Conservation (phyloP, 2,113 vertebrate species). For the Oncorhynchus mykiss region DNA sequence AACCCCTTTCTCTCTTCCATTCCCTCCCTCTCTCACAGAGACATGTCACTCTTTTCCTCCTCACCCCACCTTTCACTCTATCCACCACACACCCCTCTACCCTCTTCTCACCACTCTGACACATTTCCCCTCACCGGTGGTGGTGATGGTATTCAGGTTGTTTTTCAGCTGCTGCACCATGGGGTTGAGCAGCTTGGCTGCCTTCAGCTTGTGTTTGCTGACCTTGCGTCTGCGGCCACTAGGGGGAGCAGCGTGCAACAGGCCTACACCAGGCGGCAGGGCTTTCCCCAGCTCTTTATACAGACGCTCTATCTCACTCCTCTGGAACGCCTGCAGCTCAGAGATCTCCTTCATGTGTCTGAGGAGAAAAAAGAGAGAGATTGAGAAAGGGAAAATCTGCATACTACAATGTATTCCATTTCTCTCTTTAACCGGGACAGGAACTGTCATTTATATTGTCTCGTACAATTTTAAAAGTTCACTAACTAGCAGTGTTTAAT, state of each 20-base stretch:
- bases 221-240: conserved; percentile 84
- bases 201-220: conserved; percentile 93
- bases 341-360: conserved; percentile 98
- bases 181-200: conserved; percentile 90
- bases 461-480: conserved; percentile 60
- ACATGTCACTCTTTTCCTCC: conserved; percentile 19
- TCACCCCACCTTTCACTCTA: conserved; percentile 14
- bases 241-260: conserved; percentile 88
- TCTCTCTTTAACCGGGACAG: background rate
- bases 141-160: conserved; percentile 53
- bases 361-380: conserved; percentile 1
- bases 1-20: background rate
- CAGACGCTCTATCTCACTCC: conserved; percentile 88
- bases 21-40: background rate
- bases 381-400: background rate
- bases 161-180: conserved; percentile 86
- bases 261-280: conserved; percentile 83
- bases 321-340: conserved; percentile 93
- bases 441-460: background rate
- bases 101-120: conserved; percentile 58
- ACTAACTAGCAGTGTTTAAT: conserved; percentile 51
- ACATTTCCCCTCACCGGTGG: conserved; percentile 49
- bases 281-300: conserved; percentile 89
- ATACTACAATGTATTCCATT: background rate
- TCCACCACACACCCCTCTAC: background rate